These are phyloP conservation scores for Catostomus latipinnis DNA, from an alignment of 2,797 vertebrate species.

Conservation along the genomic window DNA sequence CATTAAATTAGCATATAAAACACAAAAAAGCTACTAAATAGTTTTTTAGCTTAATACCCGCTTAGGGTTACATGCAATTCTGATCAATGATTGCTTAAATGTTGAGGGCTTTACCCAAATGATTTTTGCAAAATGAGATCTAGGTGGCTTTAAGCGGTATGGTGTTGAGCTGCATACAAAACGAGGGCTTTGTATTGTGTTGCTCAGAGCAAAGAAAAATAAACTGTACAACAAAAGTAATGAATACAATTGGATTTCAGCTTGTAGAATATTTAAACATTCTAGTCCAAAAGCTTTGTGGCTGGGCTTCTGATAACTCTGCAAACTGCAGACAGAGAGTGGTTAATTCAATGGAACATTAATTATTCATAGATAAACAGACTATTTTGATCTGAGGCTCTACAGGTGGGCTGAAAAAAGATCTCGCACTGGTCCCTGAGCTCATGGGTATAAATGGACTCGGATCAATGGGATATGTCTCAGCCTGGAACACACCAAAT, in stretches of 20 bases:
- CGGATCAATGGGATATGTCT: conserved; percentile 46
- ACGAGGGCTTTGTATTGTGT: conserved; percentile 12
- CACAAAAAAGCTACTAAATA: not conserved
- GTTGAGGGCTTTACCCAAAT: conserved; percentile 16
- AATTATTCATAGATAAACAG: conserved; percentile 60
- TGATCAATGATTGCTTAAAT: conserved; percentile 12
- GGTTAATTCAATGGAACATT: conserved; percentile 39
- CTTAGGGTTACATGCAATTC: conserved; percentile 3
- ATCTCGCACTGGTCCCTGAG: conserved; percentile 21
- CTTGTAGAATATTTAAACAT: conserved; percentile 7
- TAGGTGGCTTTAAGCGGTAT: not conserved
- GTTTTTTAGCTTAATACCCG: not conserved
- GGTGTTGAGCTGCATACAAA: conserved; percentile 24
- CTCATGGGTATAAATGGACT: conserved; percentile 36
- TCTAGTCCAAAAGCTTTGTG: conserved; percentile 17
- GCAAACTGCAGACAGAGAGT: conserved; percentile 18
- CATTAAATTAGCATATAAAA: not conserved
- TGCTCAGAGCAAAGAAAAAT: conserved; percentile 10
- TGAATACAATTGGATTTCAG: conserved; percentile 17
- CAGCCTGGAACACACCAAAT: conserved; percentile 5
- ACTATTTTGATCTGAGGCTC: conserved; percentile 31
- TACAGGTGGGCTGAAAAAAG: conserved; percentile 49
- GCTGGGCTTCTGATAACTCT: not conserved
- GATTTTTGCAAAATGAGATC: not conserved
- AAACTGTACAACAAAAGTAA: conserved; percentile 1